Evolutionary conservation across 2,888 invertebrate species (phyloP).

Genomic region (Morpho deidamia): DNA sequence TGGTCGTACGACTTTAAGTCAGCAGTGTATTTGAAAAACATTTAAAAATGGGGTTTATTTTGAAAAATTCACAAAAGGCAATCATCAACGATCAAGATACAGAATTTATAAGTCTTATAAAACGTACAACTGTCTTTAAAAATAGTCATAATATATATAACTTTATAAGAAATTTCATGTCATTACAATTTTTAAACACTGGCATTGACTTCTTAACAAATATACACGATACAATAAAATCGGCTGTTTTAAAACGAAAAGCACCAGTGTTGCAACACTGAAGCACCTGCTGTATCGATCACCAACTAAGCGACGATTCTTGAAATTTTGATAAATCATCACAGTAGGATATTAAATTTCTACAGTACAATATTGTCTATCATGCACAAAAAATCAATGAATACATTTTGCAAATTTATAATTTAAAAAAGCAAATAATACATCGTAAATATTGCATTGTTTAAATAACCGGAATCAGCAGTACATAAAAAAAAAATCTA

Average conservation of each 20-base stretch:
- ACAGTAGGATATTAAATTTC: neutral
- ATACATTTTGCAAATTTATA: no score
- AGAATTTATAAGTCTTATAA: no score
- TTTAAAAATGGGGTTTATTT: neutral
- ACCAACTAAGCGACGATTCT: neutral
- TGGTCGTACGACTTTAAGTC: neutral
- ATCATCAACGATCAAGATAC: neutral
- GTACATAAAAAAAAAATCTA: no score
- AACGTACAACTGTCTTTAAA: no score
- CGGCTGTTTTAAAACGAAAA: constrained; percentile 25
- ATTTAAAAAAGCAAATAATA: no score
- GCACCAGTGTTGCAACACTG: constrained; percentile 56
- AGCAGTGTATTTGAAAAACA: neutral
- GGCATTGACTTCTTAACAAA: neutral
- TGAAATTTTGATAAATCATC: neutral
- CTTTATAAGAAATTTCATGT: neutral
- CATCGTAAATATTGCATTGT: no score
- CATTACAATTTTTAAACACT: neutral
- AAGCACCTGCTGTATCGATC: constrained; percentile 41
- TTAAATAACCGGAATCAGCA: no score
- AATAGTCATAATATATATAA: neutral
- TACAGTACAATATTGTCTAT: no score
- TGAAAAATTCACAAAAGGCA: neutral
- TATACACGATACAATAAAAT: neutral
- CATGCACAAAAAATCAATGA: no score